Conservation (phyloP, 2,888 invertebrate species). For the Nezara viridula region DNA sequence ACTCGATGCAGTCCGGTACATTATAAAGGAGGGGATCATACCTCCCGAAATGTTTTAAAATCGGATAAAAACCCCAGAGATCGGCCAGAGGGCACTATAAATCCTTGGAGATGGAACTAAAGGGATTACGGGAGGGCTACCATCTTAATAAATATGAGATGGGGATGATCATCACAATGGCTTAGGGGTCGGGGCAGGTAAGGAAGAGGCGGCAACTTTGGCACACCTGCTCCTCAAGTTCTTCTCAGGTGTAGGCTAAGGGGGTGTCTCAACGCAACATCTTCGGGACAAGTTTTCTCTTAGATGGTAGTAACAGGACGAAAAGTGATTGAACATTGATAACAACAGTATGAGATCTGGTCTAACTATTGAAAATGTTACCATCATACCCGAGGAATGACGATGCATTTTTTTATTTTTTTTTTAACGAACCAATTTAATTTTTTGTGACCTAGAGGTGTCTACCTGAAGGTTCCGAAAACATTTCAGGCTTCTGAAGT, state of each 20-base stretch:
- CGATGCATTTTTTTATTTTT: background rate
- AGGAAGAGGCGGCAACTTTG: slow-evolving; percentile 28
- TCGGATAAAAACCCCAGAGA: background rate
- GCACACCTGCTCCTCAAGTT: background rate
- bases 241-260: background rate
- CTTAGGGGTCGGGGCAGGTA: slow-evolving; percentile 1
- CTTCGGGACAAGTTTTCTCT: background rate
- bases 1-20: background rate
- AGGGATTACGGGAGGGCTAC: background rate
- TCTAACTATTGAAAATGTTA: background rate
- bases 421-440: background rate
- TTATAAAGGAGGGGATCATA: background rate
- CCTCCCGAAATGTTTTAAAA: background rate
- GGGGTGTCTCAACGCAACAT: background rate
- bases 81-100: background rate
- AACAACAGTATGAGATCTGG: background rate
- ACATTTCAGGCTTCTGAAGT: background rate
- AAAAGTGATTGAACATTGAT: no score
- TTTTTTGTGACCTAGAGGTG: background rate
- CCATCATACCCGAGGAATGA: background rate
- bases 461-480: background rate
- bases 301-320: no score
- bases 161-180: slow-evolving; percentile 14
- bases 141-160: slow-evolving; percentile 2
- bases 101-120: background rate